A percentile compares a stretch with the other conserved stretches of the same genome.
These are phyloP conservation scores for Oopsacas minuta DNA, from an alignment of 37 sponge, comb jelly and placozoan genomes.

Conservation along the genomic window DNA sequence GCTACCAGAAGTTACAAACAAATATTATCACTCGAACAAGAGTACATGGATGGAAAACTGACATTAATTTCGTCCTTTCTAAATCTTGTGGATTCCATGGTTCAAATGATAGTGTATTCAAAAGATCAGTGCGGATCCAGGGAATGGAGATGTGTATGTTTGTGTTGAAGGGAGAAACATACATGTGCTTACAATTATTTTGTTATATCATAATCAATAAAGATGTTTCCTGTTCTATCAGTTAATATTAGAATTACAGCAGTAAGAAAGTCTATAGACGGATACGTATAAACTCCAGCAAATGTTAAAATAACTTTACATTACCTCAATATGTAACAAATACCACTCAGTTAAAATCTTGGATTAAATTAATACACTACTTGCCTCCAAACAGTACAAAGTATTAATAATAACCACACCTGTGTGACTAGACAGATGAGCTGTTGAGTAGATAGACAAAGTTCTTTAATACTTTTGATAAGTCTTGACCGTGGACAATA, in stretches of 20 bases:
- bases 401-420: background rate
- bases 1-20: background rate
- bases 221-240: too few relatives aligned
- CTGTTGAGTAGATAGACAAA: background rate
- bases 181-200: background rate
- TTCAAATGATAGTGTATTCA: background rate
- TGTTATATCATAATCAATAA: too few relatives aligned
- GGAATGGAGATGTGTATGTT: conserved; percentile 1
- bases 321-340: background rate
- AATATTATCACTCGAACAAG: background rate
- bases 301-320: background rate
- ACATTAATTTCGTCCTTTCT: background rate
- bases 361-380: background rate
- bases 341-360: background rate
- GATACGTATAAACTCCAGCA: background rate
- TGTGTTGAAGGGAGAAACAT: background rate
- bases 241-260: too few relatives aligned
- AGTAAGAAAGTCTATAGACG: background rate
- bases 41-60: background rate
- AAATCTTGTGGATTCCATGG: background rate
- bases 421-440: background rate
- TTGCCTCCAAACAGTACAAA: background rate
- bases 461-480: conserved; percentile 1
- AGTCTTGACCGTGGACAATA: background rate
- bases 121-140: background rate